These are phyloP conservation scores for Eurystomus gularis DNA, from an alignment of 2,113 vertebrate genomes.

Conservation along the genomic window DNA sequence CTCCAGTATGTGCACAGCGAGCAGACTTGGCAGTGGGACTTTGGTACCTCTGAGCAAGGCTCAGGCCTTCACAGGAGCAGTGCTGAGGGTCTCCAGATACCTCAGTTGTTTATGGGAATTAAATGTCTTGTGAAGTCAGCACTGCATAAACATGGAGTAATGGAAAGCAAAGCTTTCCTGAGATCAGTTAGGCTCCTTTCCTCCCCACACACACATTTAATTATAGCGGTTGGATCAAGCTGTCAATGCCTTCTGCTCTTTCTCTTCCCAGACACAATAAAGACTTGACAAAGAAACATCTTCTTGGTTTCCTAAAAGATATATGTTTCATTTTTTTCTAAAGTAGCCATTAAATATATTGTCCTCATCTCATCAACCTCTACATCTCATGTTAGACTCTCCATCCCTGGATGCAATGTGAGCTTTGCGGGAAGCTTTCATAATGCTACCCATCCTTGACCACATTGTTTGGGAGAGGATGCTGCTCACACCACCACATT, in stretches of 20 bases:
- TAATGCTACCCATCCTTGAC: not conserved
- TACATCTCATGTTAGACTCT: not conserved
- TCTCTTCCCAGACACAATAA: not conserved
- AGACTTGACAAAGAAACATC: not conserved
- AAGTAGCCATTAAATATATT: not conserved
- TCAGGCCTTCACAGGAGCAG: not conserved
- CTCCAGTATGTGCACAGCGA: fast-evolving
- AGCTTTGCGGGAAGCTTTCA: not conserved
- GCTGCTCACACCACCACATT: not conserved
- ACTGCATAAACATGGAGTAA: not conserved
- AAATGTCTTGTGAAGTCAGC: not conserved
- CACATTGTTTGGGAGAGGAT: not conserved
- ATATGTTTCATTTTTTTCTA: not conserved
- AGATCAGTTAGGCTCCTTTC: not conserved
- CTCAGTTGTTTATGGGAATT: not conserved
- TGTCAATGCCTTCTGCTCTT: not conserved
- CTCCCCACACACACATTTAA: not conserved
- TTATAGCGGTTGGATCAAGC: not conserved
- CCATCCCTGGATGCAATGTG: fast-evolving
- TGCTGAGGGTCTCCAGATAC: not conserved
- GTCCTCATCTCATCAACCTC: not conserved
- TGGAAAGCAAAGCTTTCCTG: not conserved
- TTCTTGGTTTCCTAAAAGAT: not conserved
- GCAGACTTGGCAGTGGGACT: not conserved
- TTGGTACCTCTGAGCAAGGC: not conserved